Conservation (phyloP, 2,888 invertebrate species). For the Rhingia campestris region DNA sequence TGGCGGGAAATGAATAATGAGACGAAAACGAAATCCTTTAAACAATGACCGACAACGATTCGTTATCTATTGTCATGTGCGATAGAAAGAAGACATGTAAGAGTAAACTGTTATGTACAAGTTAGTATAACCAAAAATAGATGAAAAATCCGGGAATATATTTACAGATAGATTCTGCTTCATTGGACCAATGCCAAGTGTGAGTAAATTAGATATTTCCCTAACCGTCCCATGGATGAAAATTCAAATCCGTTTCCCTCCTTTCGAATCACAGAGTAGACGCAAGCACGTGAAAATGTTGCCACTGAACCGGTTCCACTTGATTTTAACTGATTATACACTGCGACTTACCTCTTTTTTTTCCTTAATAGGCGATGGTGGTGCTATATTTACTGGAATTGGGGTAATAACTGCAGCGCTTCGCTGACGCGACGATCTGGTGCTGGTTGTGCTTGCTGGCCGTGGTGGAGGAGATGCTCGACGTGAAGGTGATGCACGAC, state of each 20-base stretch:
- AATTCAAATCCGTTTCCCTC: not conserved
- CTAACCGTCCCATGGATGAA: slow-evolving; percentile 25
- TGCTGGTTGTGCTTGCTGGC: slow-evolving; percentile 54
- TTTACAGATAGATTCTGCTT: slow-evolving; percentile 42
- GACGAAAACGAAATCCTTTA: slow-evolving; percentile 3
- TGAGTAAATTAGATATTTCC: slow-evolving; percentile 34
- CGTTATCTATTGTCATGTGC: not conserved
- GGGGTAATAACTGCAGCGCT: slow-evolving; percentile 73
- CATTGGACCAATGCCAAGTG: slow-evolving; percentile 61
- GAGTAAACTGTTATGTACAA: slow-evolving; percentile 17
- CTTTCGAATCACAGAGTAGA: not conserved
- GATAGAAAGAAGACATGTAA: not conserved
- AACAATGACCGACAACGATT: slow-evolving; percentile 9
- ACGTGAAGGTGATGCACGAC: slow-evolving; percentile 77
- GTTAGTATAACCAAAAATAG: slow-evolving; percentile 48
- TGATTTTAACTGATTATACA: slow-evolving; percentile 5
- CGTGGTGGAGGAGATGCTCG: slow-evolving; percentile 50
- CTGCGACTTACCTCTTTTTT: slow-evolving; percentile 76
- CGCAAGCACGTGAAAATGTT: not conserved
- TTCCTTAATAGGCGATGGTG: slow-evolving; percentile 78
- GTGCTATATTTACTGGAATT: slow-evolving; percentile 65
- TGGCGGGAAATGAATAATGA: slow-evolving; percentile 54
- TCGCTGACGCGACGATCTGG: slow-evolving; percentile 54
- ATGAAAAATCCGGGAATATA: slow-evolving; percentile 60
- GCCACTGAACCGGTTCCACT: slow-evolving; percentile 46